Evolutionary conservation across 2,797 vertebrate species (phyloP).

Genomic region (Diceros bicornis): DNA sequence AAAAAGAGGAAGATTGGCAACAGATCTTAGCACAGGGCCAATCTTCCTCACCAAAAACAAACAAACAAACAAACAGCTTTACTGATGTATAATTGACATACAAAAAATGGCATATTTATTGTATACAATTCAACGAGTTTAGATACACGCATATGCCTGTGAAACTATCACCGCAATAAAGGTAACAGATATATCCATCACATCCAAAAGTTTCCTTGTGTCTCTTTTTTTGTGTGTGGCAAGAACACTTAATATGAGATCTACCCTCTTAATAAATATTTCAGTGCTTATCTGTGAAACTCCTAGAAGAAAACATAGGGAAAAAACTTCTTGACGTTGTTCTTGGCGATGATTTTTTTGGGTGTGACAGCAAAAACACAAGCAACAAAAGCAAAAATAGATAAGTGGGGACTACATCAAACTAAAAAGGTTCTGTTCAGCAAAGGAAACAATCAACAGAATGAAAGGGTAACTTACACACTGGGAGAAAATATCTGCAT

Average conservation of each 20-base stretch:
- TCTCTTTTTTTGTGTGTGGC: not conserved
- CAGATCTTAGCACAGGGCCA: no score
- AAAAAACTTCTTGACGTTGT: not conserved
- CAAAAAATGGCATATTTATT: not conserved
- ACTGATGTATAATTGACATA: not conserved
- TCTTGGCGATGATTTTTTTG: not conserved
- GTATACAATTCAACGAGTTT: not conserved
- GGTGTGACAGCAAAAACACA: not conserved
- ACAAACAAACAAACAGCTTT: not conserved
- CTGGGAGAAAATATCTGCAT: conserved; percentile 9
- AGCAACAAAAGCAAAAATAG: not conserved
- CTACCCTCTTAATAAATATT: not conserved
- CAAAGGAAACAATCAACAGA: not conserved
- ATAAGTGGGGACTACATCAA: not conserved
- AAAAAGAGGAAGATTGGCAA: no score
- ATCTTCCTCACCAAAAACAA: no score
- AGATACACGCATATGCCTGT: not conserved
- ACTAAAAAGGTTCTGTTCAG: not conserved
- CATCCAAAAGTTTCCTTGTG: not conserved
- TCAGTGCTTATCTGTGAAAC: not conserved
- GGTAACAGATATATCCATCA: not conserved
- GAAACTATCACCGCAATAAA: not conserved
- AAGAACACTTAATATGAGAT: conserved; percentile 29
- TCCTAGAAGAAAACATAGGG: not conserved
- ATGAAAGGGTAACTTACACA: not conserved